phyloP scores from a whole-genome alignment of 2,797 vertebrate species.

The Gymnothorax reevesii region DNA sequence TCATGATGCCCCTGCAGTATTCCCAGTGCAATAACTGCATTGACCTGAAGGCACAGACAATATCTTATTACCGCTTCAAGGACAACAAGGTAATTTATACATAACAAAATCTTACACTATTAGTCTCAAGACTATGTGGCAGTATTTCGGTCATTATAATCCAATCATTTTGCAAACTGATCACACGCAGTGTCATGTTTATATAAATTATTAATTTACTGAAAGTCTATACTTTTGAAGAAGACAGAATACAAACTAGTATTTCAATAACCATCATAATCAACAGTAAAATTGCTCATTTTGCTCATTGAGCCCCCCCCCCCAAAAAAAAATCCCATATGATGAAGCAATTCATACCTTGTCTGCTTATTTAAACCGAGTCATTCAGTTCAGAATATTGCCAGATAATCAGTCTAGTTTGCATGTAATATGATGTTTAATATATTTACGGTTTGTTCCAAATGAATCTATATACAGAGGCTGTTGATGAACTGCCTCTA shows the following conservation, averaged over 20 bases:
- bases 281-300: neutral
- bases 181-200: neutral
- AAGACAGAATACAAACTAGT: neutral
- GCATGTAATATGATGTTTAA: neutral
- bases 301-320: neutral
- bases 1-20: conserved; percentile 33
- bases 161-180: neutral
- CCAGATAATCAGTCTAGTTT: neutral
- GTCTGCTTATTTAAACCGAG: neutral
- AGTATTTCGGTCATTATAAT: conserved; percentile 8
- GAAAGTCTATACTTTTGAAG: neutral
- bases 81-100: conserved; percentile 64
- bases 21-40: conserved; percentile 63
- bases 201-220: conserved; percentile 10
- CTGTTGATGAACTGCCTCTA: neutral
- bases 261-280: neutral
- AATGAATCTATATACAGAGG: neutral
- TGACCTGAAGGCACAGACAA: conserved; percentile 62
- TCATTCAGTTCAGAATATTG: neutral
- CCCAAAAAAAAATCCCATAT: neutral
- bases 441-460: neutral
- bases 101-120: conserved; percentile 57
- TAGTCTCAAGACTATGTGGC: conserved; percentile 47
- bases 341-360: neutral
- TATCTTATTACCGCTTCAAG: conserved; percentile 72